Evolutionary conservation across 2,888 invertebrate genomes (phyloP).

Genomic region (Acanthococcus lagerstroemiae): DNA sequence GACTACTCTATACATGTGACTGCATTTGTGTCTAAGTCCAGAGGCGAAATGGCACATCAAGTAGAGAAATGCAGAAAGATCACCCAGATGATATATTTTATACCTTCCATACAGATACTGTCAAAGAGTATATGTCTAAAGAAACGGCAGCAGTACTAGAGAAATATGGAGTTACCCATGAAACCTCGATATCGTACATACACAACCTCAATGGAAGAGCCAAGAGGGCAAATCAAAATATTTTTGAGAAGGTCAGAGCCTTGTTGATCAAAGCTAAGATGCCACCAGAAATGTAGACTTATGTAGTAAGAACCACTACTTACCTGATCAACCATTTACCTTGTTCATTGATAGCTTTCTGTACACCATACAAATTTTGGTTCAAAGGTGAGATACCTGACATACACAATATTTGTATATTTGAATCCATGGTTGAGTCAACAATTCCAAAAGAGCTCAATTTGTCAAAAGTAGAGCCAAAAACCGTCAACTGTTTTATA

Average conservation of each 20-base stretch:
- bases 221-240: background rate
- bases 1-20: background rate
- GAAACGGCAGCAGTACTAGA: background rate
- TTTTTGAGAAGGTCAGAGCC: background rate
- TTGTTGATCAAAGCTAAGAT: background rate
- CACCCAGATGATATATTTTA: background rate
- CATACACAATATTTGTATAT: background rate
- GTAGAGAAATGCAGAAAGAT: background rate
- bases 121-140: background rate
- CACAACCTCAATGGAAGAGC: background rate
- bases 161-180: background rate
- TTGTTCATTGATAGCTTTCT: background rate
- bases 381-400: background rate
- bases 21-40: background rate
- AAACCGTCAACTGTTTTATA: background rate
- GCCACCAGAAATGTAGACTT: background rate
- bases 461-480: background rate
- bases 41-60: background rate
- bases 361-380: background rate
- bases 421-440: background rate
- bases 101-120: background rate
- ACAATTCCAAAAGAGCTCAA: background rate
- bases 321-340: background rate
- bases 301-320: background rate
- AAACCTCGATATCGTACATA: background rate